phyloP scores from a whole-genome alignment of 2,888 invertebrate genomes.

The Acheta domesticus region DNA sequence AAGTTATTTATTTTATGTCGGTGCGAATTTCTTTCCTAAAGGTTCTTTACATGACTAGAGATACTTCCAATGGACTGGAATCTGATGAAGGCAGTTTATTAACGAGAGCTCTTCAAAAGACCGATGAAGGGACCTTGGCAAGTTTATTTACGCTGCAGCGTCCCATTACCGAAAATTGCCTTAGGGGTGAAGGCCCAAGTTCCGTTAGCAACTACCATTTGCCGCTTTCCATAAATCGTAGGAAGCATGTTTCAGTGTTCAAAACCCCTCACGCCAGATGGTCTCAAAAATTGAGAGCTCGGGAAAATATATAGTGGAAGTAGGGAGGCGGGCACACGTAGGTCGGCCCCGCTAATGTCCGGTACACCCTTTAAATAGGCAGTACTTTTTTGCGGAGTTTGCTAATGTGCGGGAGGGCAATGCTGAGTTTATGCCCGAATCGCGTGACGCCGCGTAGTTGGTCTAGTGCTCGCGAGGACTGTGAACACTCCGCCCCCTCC shows the following conservation, averaged over 20 bases:
- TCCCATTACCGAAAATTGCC: neutral
- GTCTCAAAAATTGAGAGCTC: neutral
- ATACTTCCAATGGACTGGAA: neutral
- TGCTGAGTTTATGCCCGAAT: neutral
- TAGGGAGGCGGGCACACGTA: neutral
- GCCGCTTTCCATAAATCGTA: neutral
- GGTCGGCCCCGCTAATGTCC: neutral
- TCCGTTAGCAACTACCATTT: neutral
- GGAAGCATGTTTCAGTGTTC: neutral
- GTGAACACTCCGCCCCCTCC: neutral
- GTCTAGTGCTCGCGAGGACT: neutral
- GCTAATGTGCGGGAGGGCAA: neutral
- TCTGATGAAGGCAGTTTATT: neutral
- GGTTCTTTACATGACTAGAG: neutral
- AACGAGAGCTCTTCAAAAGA: neutral
- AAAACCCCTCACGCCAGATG: conserved; percentile 5
- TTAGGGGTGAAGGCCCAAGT: neutral
- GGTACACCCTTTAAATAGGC: neutral
- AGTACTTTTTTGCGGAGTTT: conserved; percentile 5
- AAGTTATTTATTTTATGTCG: neutral
- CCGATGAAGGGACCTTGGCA: neutral
- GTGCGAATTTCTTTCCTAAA: no score
- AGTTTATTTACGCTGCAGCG: neutral
- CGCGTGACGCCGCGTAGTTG: conserved; percentile 6
- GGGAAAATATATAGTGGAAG: neutral